Evolutionary conservation across 2,888 invertebrate genomes (phyloP).

Genomic region (Gisinianus flammeolus): DNA sequence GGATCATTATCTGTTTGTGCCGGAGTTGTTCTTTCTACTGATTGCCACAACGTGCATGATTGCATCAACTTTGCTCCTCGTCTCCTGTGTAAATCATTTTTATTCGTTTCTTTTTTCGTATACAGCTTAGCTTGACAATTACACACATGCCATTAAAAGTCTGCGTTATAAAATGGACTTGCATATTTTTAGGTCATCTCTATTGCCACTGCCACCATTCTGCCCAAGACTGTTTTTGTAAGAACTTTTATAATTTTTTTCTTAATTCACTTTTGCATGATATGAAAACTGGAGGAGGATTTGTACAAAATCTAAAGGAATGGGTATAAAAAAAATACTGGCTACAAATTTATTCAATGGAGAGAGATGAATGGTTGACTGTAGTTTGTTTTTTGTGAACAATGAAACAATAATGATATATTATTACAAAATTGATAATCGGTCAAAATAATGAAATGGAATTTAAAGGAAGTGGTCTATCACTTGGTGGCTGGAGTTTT

Average conservation of each 20-base stretch:
- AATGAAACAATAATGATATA: too few relatives aligned
- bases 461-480: constrained; percentile 83
- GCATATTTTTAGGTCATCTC: constrained; percentile 67
- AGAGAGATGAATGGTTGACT: neutral
- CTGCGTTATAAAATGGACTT: too few relatives aligned
- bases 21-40: constrained; percentile 74
- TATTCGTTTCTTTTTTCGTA: constrained; percentile 13
- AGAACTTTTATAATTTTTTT: constrained; percentile 63
- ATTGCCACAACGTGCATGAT: constrained; percentile 79
- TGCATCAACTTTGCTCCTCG: constrained; percentile 76
- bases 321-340: too few relatives aligned
- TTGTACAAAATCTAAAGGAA: neutral
- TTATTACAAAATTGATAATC: too few relatives aligned
- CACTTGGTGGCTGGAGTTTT: constrained; percentile 77
- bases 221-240: constrained; percentile 80
- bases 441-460: too few relatives aligned
- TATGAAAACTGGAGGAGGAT: neutral
- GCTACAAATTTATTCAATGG: too few relatives aligned
- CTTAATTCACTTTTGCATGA: constrained; percentile 5
- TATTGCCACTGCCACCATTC: constrained; percentile 79
- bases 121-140: too few relatives aligned
- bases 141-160: too few relatives aligned
- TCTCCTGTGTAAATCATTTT: constrained; percentile 66
- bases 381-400: neutral
- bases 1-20: constrained; percentile 61